Evolutionary conservation across 2,113 vertebrate species (phyloP).

Genomic region (Oryzias curvinotus): DNA sequence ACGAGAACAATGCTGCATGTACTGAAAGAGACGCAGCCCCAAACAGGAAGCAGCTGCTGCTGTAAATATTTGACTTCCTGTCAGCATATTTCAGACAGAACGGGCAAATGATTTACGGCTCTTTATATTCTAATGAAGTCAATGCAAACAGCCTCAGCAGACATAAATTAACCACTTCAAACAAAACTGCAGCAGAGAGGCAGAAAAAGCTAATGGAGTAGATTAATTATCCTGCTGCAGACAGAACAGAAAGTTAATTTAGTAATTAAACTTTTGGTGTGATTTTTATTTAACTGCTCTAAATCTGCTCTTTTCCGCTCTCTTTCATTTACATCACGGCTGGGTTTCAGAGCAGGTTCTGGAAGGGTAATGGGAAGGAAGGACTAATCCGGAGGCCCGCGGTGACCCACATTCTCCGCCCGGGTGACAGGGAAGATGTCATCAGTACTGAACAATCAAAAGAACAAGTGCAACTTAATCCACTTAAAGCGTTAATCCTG

Average conservation of each 20-base stretch:
- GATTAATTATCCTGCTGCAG: conserved; percentile 50
- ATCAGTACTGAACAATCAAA: conserved; percentile 23
- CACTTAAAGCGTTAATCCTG: conserved; percentile 43
- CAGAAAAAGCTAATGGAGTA: conserved; percentile 36
- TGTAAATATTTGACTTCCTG: not conserved
- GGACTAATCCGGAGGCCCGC: not conserved
- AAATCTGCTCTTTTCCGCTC: not conserved
- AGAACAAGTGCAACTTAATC: conserved; percentile 50
- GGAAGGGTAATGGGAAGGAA: not conserved
- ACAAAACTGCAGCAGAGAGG: conserved; percentile 49
- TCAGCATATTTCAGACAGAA: not conserved
- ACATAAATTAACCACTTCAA: conserved; percentile 57
- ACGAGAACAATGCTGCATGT: not conserved
- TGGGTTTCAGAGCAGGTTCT: not conserved
- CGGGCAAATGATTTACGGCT: conserved; percentile 7
- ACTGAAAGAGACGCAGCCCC: too few species aligned
- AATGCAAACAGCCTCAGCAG: conserved; percentile 38
- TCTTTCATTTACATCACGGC: too few species aligned
- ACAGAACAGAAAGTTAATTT: conserved; percentile 24
- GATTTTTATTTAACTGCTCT: conserved; percentile 20
- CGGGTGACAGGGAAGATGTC: conserved; percentile 9
- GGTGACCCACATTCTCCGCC: conserved; percentile 13
- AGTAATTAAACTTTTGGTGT: conserved; percentile 26
- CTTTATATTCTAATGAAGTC: conserved; percentile 35
- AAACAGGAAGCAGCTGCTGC: too few species aligned